phyloP scores from a whole-genome alignment of 2,113 vertebrate species.

The Triplophysa dalaica region DNA sequence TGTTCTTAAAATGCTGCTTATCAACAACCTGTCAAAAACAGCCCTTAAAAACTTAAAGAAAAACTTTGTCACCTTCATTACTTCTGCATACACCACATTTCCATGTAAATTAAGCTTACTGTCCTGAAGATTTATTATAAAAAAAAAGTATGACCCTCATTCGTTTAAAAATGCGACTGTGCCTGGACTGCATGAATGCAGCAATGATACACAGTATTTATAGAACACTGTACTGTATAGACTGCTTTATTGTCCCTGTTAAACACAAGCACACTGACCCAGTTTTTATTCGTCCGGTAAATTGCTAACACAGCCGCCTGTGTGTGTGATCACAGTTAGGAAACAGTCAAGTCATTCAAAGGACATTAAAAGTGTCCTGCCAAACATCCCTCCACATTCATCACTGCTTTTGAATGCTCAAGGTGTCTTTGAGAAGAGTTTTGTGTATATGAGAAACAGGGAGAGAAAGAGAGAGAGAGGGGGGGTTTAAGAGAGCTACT shows the following conservation, averaged over 20 bases:
- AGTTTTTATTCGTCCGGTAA: slow-evolving; percentile 36
- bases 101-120: no score
- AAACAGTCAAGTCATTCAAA: slow-evolving; percentile 53
- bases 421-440: slow-evolving; percentile 72
- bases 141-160: no score
- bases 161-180: no score
- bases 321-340: slow-evolving; percentile 40
- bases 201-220: no score
- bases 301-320: slow-evolving; percentile 36
- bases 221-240: background rate
- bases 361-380: slow-evolving; percentile 46
- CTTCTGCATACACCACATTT: no score
- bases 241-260: slow-evolving; percentile 29
- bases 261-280: slow-evolving; percentile 43
- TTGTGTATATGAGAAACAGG: background rate
- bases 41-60: no score
- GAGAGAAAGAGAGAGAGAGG: slow-evolving; percentile 22
- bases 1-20: no score
- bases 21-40: no score
- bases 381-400: slow-evolving; percentile 46
- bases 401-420: slow-evolving; percentile 62
- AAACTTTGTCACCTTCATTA: no score
- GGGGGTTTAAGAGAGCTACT: background rate
- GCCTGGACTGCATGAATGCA: no score
- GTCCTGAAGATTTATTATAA: no score